Percentiles rank a stretch among this genome's conserved stretches.
phyloP scores from a whole-genome alignment of 1,140 invertebrate genomes.

The Drosophila punjabiensis region DNA sequence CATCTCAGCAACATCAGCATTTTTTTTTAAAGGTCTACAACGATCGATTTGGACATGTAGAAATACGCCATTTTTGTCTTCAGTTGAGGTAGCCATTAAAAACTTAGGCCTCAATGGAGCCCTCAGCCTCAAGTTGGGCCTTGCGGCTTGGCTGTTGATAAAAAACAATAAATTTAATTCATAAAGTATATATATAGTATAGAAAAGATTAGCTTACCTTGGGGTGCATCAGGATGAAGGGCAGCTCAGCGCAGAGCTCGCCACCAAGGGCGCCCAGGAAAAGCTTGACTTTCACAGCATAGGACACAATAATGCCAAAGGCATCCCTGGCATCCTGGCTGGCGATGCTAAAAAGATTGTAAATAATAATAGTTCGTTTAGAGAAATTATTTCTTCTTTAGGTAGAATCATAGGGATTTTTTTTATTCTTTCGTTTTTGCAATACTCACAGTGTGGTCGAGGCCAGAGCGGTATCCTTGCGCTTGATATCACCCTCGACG shows the following conservation, averaged over 20 bases:
- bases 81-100: conserved; percentile 55
- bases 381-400: neutral
- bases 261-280: conserved; percentile 97
- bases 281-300: conserved; percentile 97
- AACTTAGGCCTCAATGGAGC: conserved; percentile 65
- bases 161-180: neutral
- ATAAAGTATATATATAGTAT: neutral
- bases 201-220: conserved; percentile 87
- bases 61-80: conserved; percentile 67
- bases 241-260: conserved; percentile 97
- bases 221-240: conserved; percentile 98
- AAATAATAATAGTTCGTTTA: conserved; percentile 30
- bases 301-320: conserved; percentile 96
- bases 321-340: conserved; percentile 93
- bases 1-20: conserved; percentile 80
- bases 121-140: conserved; percentile 70
- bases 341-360: conserved; percentile 87
- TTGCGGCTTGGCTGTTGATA: conserved; percentile 74
- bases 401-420: neutral
- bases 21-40: conserved; percentile 26
- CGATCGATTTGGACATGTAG: conserved; percentile 38
- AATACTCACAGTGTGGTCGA: conserved; percentile 96
- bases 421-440: neutral
- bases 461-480: conserved; percentile 94
- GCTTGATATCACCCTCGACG: conserved; percentile 96